Evolutionary conservation across 2,113 vertebrate genomes (phyloP), one percentile per base, ranked within the genome.

Genomic region (Notothenia rossii): DNA sequence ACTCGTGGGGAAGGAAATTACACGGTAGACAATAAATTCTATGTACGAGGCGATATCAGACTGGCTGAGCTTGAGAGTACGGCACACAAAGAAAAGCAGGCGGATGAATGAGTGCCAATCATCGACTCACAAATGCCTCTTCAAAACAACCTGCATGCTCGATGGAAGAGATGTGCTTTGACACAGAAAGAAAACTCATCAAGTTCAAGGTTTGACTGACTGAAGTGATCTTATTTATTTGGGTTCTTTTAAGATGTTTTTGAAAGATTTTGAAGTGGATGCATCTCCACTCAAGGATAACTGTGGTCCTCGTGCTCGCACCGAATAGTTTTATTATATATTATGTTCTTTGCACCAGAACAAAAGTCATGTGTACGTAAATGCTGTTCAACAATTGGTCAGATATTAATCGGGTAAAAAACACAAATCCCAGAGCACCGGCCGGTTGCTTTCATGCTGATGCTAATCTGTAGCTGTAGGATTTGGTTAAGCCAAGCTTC

Each of bases 1-100:
- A 92, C 88, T 88, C 62, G 54, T 50, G 69, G 45, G 73, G 81
- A 89, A 76, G 80, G 71, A 85, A 89, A 92, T 90, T 85, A 91
- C 83, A 89, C 77, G 45, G 71, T 43, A 53, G 61, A 86, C 82
- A 63, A 85, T 91, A 90, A 79, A 90, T 92, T 81, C 54, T 54
- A 18, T 49, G 48, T 80, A 58, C 7, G 64, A 87, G 75, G 11
- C 15, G 25, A 83, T 58, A 59, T 89, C 78, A 88, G 46, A 45
- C 18, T 40, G 66, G 45, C 74, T 65, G 68, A 29, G 68, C 84
- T 76, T 77, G 82, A 83, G 29, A 20, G 64, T 53, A 54, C 43
- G 61, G 46, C 45, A 61, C 25, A 67, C 63, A 43, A 22, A 63
- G 72, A 78, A 56, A 11, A 8, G 54, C 40, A 43, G 18, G 20